phyloP scores from a whole-genome alignment of 2,797 vertebrate genomes.

The Tiaroga cobitis region DNA sequence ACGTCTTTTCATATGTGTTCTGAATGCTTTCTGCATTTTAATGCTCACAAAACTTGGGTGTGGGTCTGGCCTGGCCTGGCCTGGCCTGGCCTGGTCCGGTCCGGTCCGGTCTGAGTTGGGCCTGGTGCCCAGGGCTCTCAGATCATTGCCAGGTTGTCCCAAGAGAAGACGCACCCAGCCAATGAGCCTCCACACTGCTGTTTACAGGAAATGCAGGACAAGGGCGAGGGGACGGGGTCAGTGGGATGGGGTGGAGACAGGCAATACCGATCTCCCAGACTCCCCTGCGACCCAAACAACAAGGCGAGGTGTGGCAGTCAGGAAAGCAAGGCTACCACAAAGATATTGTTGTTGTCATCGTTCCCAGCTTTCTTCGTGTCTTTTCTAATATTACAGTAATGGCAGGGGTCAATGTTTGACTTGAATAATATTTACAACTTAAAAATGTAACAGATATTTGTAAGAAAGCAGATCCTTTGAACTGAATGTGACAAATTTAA shows the following conservation, averaged over 20 bases:
- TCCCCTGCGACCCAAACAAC: constrained; percentile 69
- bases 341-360: constrained; percentile 66
- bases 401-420: not conserved
- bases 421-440: constrained; percentile 5
- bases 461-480: not conserved
- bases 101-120: constrained; percentile 71
- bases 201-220: constrained; percentile 97
- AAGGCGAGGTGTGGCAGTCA: constrained; percentile 74
- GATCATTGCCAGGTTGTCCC: constrained; percentile 89
- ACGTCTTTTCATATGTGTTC: not conserved
- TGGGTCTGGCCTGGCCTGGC: not conserved
- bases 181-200: constrained; percentile 79
- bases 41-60: constrained; percentile 54
- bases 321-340: constrained; percentile 69
- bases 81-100: constrained; percentile 36
- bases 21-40: not conserved
- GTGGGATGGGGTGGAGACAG: constrained; percentile 67
- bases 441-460: not conserved
- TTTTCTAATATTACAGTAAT: constrained; percentile 37
- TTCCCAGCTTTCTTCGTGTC: constrained; percentile 50
- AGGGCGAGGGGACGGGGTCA: constrained; percentile 71
- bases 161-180: constrained; percentile 86
- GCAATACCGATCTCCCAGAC: constrained; percentile 68
- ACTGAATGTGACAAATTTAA: not conserved
- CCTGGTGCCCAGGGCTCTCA: constrained; percentile 76